A percentile compares a stretch with the other conserved stretches of the same genome.
Evolutionary conservation across 2,113 vertebrate species (phyloP).

Genomic region (Proterorhinus semilunaris): DNA sequence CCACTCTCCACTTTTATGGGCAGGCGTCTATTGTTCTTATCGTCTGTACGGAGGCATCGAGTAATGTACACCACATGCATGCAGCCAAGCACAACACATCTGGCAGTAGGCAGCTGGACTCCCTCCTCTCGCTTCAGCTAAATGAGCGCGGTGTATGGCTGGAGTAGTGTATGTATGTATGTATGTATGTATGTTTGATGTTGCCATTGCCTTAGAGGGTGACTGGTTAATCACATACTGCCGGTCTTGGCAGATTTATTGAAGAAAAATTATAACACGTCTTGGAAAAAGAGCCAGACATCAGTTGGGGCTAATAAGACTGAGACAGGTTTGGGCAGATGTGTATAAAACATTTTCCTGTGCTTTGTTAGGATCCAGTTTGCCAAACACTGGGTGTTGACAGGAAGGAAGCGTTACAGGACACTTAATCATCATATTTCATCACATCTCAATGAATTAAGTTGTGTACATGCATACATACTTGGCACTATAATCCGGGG

Average conservation of each 20-base stretch:
- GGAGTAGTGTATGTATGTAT: too few species aligned
- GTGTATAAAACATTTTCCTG: constrained; percentile 38
- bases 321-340: constrained; percentile 48
- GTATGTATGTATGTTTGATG: constrained; percentile 71
- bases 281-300: constrained; percentile 52
- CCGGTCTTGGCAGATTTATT: constrained; percentile 72
- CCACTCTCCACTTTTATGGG: constrained; percentile 58
- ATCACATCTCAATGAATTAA: background rate
- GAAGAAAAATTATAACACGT: constrained; percentile 66
- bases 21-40: constrained; percentile 71
- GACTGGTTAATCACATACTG: constrained; percentile 66
- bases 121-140: constrained; percentile 53
- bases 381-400: constrained; percentile 24
- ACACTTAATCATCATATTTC: constrained; percentile 34
- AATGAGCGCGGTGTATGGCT: constrained; percentile 62
- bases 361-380: constrained; percentile 22
- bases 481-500: too few species aligned
- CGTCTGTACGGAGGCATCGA: constrained; percentile 53
- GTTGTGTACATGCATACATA: too few species aligned
- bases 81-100: constrained; percentile 70
- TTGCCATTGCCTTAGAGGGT: constrained; percentile 69
- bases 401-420: constrained; percentile 25
- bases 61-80: constrained; percentile 70
- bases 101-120: constrained; percentile 66
- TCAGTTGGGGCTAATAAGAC: constrained; percentile 55